These are phyloP conservation scores for Poecilobothrus nobilitatus DNA, from an alignment of 2,888 invertebrate species.

Conservation along the genomic window DNA sequence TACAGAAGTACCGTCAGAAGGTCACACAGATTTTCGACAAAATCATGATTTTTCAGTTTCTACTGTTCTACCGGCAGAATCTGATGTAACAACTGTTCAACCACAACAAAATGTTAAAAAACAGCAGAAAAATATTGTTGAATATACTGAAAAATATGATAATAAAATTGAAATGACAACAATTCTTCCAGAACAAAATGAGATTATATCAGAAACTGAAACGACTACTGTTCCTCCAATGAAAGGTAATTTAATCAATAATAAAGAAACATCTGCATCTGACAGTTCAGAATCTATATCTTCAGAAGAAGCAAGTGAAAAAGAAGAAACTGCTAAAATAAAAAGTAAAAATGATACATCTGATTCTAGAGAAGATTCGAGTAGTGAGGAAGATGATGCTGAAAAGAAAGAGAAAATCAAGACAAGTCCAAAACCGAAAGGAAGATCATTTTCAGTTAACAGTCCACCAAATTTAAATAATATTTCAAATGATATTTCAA, in stretches of 20 bases:
- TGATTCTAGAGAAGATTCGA: neutral
- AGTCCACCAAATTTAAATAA: neutral
- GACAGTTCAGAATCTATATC: neutral
- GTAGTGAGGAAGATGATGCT: neutral
- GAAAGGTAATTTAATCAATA: too few species aligned
- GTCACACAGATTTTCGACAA: too few species aligned
- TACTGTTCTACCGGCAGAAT: too few species aligned
- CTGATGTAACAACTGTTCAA: too few species aligned
- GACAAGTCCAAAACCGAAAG: neutral
- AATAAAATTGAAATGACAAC: neutral
- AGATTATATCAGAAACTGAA: neutral
- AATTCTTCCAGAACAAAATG: neutral
- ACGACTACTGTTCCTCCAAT: neutral
- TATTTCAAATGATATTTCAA: neutral
- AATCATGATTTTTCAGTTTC: too few species aligned
- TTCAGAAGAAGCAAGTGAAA: too few species aligned
- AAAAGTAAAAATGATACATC: neutral
- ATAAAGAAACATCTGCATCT: neutral
- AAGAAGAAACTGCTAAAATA: conserved; percentile 7
- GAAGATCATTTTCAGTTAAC: neutral
- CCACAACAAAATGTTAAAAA: too few species aligned
- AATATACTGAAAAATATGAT: too few species aligned
- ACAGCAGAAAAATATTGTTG: too few species aligned
- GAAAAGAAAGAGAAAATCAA: conserved; percentile 9
- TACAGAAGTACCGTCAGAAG: too few species aligned